A percentile compares a stretch with the other conserved stretches of the same genome.
Evolutionary conservation across 2,113 vertebrate genomes (phyloP).

Genomic region (Gopherus evgoodei): DNA sequence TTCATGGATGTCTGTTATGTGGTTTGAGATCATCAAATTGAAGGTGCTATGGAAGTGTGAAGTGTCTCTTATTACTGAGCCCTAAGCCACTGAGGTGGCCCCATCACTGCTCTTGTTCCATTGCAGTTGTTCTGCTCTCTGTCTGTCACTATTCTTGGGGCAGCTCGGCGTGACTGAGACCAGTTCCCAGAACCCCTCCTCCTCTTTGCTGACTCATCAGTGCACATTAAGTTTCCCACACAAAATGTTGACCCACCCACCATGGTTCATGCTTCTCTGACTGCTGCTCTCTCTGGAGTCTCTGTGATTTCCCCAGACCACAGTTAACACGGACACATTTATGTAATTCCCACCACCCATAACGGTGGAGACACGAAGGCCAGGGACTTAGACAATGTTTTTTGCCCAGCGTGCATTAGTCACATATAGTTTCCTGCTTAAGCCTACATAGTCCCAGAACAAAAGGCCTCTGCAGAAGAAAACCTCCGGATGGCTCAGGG

Average conservation of each 20-base stretch:
- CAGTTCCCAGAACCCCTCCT: neutral
- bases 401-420: accelerated
- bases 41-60: neutral
- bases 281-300: neutral
- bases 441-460: neutral
- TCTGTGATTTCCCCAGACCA: neutral
- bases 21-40: neutral
- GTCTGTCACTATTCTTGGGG: accelerated
- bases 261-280: neutral
- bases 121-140: neutral
- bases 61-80: neutral
- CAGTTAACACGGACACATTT: neutral
- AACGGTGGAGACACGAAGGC: neutral
- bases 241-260: neutral
- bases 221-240: neutral
- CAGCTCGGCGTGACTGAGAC: neutral
- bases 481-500: neutral
- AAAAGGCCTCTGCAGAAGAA: neutral
- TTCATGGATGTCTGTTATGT: accelerated
- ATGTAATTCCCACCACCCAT: neutral
- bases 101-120: neutral
- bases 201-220: neutral
- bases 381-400: neutral
- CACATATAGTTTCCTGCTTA: neutral
- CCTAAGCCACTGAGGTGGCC: accelerated